Evolutionary conservation across 2,888 invertebrate species (phyloP), one percentile per base, ranked within the genome.

Genomic region (Erynnis tages): DNA sequence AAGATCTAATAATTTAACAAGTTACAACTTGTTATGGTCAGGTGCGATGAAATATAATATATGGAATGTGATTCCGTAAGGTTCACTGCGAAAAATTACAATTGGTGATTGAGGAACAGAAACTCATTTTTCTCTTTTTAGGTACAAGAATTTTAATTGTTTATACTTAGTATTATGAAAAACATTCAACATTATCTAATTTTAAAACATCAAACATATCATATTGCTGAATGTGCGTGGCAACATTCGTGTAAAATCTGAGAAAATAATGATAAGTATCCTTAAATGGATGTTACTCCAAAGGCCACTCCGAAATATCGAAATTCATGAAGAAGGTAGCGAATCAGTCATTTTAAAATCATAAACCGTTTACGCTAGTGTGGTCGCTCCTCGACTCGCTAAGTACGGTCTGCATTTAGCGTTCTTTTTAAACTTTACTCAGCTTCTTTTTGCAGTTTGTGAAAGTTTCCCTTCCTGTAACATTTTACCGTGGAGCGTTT

Each of bases 401-500:
- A 79, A 86, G 78, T 78, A 79, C 69, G 70, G 68, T 70, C 72
- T 73, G 77, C 82, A 80, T 86, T 88, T 85, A 86, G 80, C 81
- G 77, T 82, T 79, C 73, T 80, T 86, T 82, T 82, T 81, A 82
- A 87, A 88, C 78, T 86, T 81, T 64, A 65, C 65, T 78, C 69
- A 67, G 79, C 78, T 79, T 82, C 83, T 85, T 88, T 85, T 81
- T 82, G 76, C 82, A 83, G 79, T 85, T 85, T 71, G 76, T 71
- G 71, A 82, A 86, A 84, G 79, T 86, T 87, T 73, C 67, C 77
- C 75, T 79, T 80, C 76, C 84, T 85, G 87, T 85, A 85, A 88
- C 88, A 87, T 89, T 89, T 88, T 85, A 87, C 80, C 75, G 82
- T 75, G 61, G 76, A 82, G 75, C 79, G 77, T 79, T 84, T 82